A percentile compares a stretch with the other conserved stretches of the same genome.
phyloP scores from a whole-genome alignment of 1,140 invertebrate species.

The Glossosoma conforme region DNA sequence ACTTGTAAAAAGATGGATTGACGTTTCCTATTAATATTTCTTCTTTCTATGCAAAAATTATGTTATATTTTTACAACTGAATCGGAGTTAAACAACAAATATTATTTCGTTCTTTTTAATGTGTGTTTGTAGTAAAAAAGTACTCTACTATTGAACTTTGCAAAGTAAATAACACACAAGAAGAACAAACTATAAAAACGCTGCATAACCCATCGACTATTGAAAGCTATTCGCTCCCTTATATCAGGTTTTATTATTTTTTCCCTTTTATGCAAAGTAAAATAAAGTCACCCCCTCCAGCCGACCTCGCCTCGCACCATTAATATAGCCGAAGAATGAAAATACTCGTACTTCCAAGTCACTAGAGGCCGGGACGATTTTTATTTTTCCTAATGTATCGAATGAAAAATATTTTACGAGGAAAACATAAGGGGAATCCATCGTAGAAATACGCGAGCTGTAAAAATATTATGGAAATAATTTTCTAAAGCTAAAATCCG shows the following conservation, averaged over 20 bases:
- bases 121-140: no score
- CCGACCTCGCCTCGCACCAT: slow-evolving; percentile 2
- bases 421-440: slow-evolving; percentile 18
- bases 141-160: no score
- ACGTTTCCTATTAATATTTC: no score
- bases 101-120: no score
- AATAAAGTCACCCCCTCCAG: background rate
- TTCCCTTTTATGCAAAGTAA: slow-evolving; percentile 3
- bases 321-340: slow-evolving; percentile 5
- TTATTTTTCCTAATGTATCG: slow-evolving; percentile 19
- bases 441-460: slow-evolving; percentile 9
- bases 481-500: slow-evolving; percentile 11
- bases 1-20: no score
- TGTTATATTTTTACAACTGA: no score
- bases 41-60: no score
- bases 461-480: slow-evolving; percentile 16
- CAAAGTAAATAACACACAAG: no score
- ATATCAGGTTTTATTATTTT: slow-evolving; percentile 13
- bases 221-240: slow-evolving; percentile 10
- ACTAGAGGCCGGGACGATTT: slow-evolving; percentile 2
- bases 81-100: no score
- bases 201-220: background rate
- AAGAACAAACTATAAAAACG: no score
- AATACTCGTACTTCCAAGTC: slow-evolving; percentile 1
- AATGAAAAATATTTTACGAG: slow-evolving; percentile 22